phyloP scores from a whole-genome alignment of 2,888 invertebrate genomes.

The Dendrolimus houi region DNA sequence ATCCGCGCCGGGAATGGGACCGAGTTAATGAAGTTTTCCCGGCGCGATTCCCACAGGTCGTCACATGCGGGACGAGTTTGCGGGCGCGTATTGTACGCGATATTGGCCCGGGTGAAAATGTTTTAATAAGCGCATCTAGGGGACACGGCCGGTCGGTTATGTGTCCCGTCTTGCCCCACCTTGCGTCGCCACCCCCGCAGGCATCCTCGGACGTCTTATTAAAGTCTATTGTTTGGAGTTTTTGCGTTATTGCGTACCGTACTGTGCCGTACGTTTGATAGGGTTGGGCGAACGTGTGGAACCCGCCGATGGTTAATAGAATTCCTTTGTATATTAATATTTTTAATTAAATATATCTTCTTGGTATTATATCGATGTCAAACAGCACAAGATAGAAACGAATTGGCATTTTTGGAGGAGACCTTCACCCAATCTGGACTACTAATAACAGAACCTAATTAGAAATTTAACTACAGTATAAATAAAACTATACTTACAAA shows the following conservation, averaged over 20 bases:
- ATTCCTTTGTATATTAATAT: not conserved
- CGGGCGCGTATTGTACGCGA: slow-evolving; percentile 70
- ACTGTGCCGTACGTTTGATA: slow-evolving; percentile 15
- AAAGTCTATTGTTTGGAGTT: slow-evolving; percentile 74
- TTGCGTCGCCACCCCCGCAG: slow-evolving; percentile 21
- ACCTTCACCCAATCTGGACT: too few species aligned
- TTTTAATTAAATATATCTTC: not conserved
- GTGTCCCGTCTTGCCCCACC: not conserved
- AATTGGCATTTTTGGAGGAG: too few species aligned
- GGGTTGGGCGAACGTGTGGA: not conserved
- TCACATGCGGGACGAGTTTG: slow-evolving; percentile 70
- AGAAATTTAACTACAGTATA: too few species aligned
- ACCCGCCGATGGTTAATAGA: not conserved
- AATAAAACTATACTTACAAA: too few species aligned
- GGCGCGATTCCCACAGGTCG: slow-evolving; percentile 75
- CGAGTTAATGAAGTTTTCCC: slow-evolving; percentile 77
- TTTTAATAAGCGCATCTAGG: slow-evolving; percentile 74
- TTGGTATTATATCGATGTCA: too few species aligned
- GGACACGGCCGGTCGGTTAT: slow-evolving; percentile 37
- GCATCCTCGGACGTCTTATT: slow-evolving; percentile 52
- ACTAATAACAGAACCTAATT: too few species aligned
- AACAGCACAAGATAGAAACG: too few species aligned
- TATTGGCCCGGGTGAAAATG: slow-evolving; percentile 68
- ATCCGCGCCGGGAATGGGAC: slow-evolving; percentile 19
- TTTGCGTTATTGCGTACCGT: slow-evolving; percentile 59